Conservation (phyloP, 2,888 invertebrate genomes). For the Theretra japonica region DNA sequence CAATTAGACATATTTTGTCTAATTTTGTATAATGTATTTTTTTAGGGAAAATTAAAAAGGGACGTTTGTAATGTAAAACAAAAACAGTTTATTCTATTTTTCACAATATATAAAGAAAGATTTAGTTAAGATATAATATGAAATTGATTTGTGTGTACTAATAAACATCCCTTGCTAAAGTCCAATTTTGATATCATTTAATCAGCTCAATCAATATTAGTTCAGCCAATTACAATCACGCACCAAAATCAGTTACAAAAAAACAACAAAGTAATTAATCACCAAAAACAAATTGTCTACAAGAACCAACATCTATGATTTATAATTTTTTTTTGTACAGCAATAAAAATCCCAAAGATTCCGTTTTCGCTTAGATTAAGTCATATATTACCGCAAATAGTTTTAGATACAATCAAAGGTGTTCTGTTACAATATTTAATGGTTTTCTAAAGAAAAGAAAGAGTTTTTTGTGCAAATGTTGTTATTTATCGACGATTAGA, state of each 20-base stretch:
- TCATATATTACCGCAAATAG: conserved; percentile 81
- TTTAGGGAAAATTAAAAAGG: too few relatives aligned
- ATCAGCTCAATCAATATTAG: background rate
- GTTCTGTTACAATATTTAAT: conserved; percentile 48
- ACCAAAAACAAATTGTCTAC: conserved; percentile 60
- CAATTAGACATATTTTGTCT: too few relatives aligned
- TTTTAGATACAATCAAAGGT: conserved; percentile 67
- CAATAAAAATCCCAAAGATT: conserved; percentile 38
- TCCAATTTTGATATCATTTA: background rate
- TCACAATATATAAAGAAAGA: too few relatives aligned
- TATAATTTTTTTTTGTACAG: conserved; percentile 39
- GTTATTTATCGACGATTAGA: conserved; percentile 22
- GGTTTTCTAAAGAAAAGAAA: conserved; percentile 31
- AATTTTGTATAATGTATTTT: too few relatives aligned
- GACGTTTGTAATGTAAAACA: too few relatives aligned
- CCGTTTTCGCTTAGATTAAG: conserved; percentile 64
- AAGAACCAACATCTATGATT: conserved; percentile 54
- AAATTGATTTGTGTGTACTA: too few relatives aligned
- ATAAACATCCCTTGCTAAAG: too few relatives aligned
- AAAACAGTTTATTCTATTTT: too few relatives aligned
- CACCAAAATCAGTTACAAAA: background rate
- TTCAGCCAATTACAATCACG: background rate
- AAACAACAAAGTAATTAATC: conserved; percentile 52
- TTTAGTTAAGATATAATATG: too few relatives aligned
- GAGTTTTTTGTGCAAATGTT: conserved; percentile 29